Evolutionary conservation across 2,113 vertebrate genomes (phyloP).

Genomic region (Ciconia stormi): DNA sequence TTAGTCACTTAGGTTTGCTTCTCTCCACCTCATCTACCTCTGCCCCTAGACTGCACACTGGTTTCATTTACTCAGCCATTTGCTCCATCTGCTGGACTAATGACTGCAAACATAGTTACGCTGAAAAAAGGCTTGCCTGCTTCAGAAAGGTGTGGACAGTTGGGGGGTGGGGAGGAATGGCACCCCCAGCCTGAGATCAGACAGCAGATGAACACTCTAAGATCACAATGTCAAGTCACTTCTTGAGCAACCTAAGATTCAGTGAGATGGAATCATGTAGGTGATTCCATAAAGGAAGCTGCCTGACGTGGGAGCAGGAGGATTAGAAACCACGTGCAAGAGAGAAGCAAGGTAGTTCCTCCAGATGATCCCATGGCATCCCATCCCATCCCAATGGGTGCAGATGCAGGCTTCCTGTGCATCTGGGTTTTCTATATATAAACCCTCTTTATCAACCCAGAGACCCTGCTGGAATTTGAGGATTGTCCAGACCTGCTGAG

Average conservation of each 20-base stretch:
- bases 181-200: background rate
- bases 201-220: background rate
- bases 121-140: background rate
- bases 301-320: background rate
- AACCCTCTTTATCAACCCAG: background rate
- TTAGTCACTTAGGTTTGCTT: background rate
- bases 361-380: background rate
- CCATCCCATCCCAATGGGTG: no score
- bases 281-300: background rate
- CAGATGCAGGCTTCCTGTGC: background rate
- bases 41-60: background rate
- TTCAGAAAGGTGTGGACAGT: background rate
- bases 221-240: background rate
- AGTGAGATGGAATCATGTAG: background rate
- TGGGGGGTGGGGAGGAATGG: background rate
- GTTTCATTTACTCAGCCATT: constrained; percentile 19
- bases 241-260: background rate
- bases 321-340: background rate
- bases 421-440: background rate
- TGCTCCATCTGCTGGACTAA: constrained; percentile 66
- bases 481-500: background rate
- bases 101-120: background rate
- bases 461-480: background rate
- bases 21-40: background rate
- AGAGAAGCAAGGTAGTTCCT: background rate